Evolutionary conservation across 2,797 vertebrate species (phyloP), one percentile per base, ranked within the genome.

Genomic region (Clarias fuscus): DNA sequence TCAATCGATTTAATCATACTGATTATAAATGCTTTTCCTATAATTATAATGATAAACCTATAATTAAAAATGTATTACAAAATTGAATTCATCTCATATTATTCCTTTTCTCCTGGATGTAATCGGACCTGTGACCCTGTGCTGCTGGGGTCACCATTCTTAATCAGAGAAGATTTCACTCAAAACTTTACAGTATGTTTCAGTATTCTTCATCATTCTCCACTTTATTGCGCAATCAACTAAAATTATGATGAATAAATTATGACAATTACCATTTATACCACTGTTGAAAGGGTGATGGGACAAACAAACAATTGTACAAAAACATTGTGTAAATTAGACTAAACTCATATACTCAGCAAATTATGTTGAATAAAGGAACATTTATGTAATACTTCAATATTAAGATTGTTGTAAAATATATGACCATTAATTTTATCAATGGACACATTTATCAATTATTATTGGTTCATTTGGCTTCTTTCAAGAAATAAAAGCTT

Each of bases 31-130:
- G 43, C 8, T 48, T 48, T 48, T 48, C 43, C 8, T 48, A 48
- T 48, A 10, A 13, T 11, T 48, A 48, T 11, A 48, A 48, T 11
- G 48, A 13, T 53, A 11, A 13, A 13, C 48, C 48, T 53, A 3
- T 53, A 13, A 53, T 53, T 53, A 53, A 2, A 53, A 53, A 53
- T 53, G 11, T 0, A 13, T 53, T 53, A 13, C 2, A 53, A 53
- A 53, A 53, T 3, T 53, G 0, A 13, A 53, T 53, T 53, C 13
- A 53, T 53, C 48, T 53, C 48, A 53, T 53, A 53, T 53, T 53
- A 13, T 53, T 53, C 11, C 48, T n/a, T 97, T 97, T 83, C 95
- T 97, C 86, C 90, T 97, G 94, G 96, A 97, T 3, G 96, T 97
- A 87, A 95, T 97, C 13, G 96, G 95, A 7, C 93, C 95, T 0